Percentiles rank a stretch among this genome's conserved stretches.
phyloP scores from a whole-genome alignment of 2,888 invertebrate genomes.

The Synergus umbraculus region DNA sequence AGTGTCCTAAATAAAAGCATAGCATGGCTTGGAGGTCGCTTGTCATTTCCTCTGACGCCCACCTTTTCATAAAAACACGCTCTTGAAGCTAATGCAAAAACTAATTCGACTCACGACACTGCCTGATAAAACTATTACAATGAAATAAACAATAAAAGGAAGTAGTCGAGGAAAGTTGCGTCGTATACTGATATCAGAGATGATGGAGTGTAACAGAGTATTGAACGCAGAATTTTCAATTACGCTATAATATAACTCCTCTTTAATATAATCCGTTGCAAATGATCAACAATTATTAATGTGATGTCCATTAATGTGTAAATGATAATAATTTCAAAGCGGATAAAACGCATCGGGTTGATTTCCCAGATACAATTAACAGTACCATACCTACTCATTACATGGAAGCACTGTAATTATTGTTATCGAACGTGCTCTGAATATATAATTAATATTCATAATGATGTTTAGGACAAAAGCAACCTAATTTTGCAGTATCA shows the following conservation, averaged over 20 bases:
- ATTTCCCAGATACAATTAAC: neutral
- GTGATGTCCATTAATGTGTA: neutral
- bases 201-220: constrained; percentile 4
- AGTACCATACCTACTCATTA: neutral
- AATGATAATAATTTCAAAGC: neutral
- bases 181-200: neutral
- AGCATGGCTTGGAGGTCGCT: constrained; percentile 19
- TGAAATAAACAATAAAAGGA: constrained; percentile 39
- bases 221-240: neutral
- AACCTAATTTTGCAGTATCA: neutral
- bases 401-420: too few relatives aligned
- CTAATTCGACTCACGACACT: constrained; percentile 11
- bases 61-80: constrained; percentile 33
- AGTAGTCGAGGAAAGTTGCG: constrained; percentile 10
- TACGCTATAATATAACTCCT: neutral
- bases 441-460: neutral
- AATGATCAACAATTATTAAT: neutral
- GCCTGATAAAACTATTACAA: constrained; percentile 25
- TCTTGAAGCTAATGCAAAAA: constrained; percentile 15
- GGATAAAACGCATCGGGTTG: neutral
- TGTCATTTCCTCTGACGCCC: constrained; percentile 36
- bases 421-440: constrained; percentile 30
- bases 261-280: too few relatives aligned
- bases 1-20: constrained; percentile 35
- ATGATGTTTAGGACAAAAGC: neutral